phyloP scores from a whole-genome alignment of 2,797 vertebrate genomes.

The Mormyrops attenuatus region DNA sequence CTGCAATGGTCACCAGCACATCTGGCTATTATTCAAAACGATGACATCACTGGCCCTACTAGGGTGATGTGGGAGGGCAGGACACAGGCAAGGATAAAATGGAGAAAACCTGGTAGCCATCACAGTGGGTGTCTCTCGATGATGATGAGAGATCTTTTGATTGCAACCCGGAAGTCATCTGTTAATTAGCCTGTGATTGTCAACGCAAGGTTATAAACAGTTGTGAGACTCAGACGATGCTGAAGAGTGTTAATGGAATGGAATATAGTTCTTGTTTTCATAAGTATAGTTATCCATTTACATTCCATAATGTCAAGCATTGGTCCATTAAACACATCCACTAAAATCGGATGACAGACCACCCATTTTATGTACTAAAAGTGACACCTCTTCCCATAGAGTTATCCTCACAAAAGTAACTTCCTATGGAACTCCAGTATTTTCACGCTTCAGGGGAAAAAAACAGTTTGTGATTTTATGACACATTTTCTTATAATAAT shows the following conservation, averaged over 20 bases:
- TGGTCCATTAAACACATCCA: background rate
- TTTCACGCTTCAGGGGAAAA: background rate
- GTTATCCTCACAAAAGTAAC: background rate
- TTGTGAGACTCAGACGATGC: background rate
- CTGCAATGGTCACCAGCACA: background rate
- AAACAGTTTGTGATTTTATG: background rate
- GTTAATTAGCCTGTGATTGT: background rate
- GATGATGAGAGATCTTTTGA: background rate
- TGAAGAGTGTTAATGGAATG: background rate
- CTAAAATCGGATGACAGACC: background rate
- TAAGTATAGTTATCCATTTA: background rate
- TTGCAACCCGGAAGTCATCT: background rate
- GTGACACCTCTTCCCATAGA: background rate
- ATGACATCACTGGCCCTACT: background rate
- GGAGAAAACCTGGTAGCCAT: background rate
- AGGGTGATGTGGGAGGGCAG: background rate
- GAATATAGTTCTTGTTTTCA: background rate
- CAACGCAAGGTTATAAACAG: background rate
- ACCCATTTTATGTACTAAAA: background rate
- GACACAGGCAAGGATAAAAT: background rate
- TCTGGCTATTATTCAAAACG: background rate
- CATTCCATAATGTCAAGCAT: background rate
- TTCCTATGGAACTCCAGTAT: background rate
- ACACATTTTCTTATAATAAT: slow-evolving; percentile 12
- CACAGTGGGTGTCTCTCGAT: background rate